Percentiles rank a stretch among this genome's conserved stretches.
Evolutionary conservation across 2,113 vertebrate genomes (phyloP).

Genomic region (Odocoileus hemionus): DNA sequence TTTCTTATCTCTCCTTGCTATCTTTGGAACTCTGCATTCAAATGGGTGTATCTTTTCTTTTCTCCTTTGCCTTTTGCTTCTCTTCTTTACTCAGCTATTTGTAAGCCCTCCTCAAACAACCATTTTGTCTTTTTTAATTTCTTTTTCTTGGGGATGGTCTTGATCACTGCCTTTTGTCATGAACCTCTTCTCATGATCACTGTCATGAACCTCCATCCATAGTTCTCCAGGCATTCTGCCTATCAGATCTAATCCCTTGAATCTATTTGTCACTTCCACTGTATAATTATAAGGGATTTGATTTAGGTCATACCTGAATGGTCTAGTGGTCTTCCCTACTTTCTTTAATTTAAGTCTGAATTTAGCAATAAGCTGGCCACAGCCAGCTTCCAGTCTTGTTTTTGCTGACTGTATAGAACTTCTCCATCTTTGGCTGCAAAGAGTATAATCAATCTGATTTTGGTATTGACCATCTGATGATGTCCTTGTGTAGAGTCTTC

Average conservation of each 20-base stretch:
- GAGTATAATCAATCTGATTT: background rate
- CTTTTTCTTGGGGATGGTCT: background rate
- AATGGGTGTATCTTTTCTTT: background rate
- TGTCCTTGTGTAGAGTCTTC: background rate
- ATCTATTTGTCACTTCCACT: background rate
- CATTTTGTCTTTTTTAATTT: background rate
- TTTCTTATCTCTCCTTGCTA: too few species aligned
- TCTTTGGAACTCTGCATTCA: background rate
- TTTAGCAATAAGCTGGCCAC: background rate
- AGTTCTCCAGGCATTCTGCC: background rate
- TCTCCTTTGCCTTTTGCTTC: background rate
- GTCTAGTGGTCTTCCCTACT: background rate
- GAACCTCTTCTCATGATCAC: background rate
- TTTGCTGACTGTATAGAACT: background rate
- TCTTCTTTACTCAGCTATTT: background rate
- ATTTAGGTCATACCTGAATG: background rate
- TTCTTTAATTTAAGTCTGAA: background rate
- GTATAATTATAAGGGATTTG: background rate
- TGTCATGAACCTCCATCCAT: background rate
- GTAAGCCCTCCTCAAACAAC: background rate
- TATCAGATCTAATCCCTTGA: background rate
- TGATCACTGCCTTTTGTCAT: background rate
- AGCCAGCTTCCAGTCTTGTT: background rate
- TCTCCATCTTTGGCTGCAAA: background rate
- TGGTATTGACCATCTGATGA: background rate